Evolutionary conservation across 2,797 vertebrate genomes (phyloP), one percentile per base, ranked within the genome.

Genomic region (Tachyglossus aculeatus): DNA sequence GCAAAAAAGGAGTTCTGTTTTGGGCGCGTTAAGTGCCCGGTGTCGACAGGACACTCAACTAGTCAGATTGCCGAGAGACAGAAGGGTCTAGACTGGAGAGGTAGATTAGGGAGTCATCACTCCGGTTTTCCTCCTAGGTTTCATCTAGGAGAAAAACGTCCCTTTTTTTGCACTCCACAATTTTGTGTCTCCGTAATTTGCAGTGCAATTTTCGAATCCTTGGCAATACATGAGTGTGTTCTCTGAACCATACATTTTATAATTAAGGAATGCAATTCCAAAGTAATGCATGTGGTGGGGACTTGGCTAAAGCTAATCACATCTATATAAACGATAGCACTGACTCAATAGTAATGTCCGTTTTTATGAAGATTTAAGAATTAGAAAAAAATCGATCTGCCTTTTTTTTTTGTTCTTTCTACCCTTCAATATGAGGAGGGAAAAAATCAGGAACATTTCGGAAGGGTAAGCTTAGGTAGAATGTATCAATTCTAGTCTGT

Each of bases 291-390:
- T 52, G 37, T 68, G 24, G n/a, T 55, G 1, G 34, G 69, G 43
- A 71, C 54, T 9, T 41, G 6, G 18, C 19, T 56, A 39, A 29
- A 82, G 71, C 3, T 50, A 29, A 39, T 52, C 58, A 52, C 41
- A 59, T 66, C 29, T 41, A 55, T 77, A 15, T 58, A 39, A 63
- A 7, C 32, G 56, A 18, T 78, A 32, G 19, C 5, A 33, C 39
- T 56, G 16, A 57, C 6, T 16, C 47, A 22, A 67, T 61, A 74
- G 29, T 19, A 41, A 29, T 62, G 34, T 19, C 39, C 68, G 16
- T 51, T 66, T 61, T 68, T 27, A 39, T 68, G 54, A 82, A 81
- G 51, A 24, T 9, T 56, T 71, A 38, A 51, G 62, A 25, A 70
- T 58, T 58, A 4, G 36, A 47, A 38, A 33, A 65, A 78, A 60